These are phyloP conservation scores for Clytia hemisphaerica DNA, from an alignment of 30 jellyfish, hydroid and myxozoan species.

Conservation along the genomic window DNA sequence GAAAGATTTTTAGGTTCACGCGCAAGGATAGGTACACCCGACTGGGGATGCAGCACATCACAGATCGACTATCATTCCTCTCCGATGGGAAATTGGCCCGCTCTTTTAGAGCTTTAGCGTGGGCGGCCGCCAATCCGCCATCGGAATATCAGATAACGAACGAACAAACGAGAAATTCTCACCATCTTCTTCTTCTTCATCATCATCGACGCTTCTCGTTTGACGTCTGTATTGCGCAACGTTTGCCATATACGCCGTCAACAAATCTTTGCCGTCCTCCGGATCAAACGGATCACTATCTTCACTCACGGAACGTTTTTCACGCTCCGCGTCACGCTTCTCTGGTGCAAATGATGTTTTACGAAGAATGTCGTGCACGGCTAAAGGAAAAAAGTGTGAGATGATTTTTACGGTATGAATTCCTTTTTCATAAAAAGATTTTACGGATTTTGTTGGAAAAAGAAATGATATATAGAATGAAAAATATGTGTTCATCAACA, in stretches of 20 bases:
- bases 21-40: no score
- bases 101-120: neutral
- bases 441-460: no score
- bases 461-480: no score
- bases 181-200: conserved; percentile 78
- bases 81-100: neutral
- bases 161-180: neutral
- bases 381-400: conserved; percentile 16
- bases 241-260: conserved; percentile 76
- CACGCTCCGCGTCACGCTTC: conserved; percentile 67
- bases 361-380: conserved; percentile 66
- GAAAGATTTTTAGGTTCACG: no score
- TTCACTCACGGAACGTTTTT: conserved; percentile 78
- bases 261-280: conserved; percentile 83
- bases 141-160: neutral
- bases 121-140: no score
- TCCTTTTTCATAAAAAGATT: no score
- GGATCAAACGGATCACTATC: conserved; percentile 77
- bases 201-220: conserved; percentile 85
- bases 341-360: conserved; percentile 46
- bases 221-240: conserved; percentile 79
- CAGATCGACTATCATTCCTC: neutral
- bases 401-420: no score
- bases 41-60: no score
- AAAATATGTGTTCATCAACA: no score